Evolutionary conservation across 2,888 invertebrate species (phyloP).

Genomic region (Apocheima hispidaria): DNA sequence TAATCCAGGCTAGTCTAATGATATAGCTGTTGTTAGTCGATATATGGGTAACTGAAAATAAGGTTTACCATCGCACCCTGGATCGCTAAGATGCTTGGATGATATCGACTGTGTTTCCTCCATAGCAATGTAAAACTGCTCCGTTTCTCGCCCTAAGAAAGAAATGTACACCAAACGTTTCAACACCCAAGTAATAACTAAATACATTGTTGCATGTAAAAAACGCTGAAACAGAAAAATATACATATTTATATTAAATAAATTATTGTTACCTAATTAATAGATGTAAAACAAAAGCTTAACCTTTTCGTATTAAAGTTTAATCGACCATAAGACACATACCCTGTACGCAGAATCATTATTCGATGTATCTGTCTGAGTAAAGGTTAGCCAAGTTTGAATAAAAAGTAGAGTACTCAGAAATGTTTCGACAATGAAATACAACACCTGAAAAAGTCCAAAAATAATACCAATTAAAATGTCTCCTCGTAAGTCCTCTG

Average conservation of each 20-base stretch:
- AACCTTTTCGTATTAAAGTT: no score
- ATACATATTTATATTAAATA: not conserved
- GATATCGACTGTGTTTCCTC: not conserved
- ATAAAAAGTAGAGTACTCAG: conserved; percentile 10
- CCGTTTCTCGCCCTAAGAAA: not conserved
- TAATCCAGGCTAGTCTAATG: no score
- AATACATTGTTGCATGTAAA: not conserved
- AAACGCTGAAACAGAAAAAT: conserved; percentile 7
- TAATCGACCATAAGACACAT: no score
- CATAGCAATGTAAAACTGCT: conserved; percentile 8
- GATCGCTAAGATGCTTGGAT: not conserved
- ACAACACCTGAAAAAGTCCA: conserved; percentile 19
- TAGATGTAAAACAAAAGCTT: no score
- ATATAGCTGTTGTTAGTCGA: no score
- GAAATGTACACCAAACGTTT: not conserved
- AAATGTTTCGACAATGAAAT: conserved; percentile 13
- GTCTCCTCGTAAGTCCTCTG: no score
- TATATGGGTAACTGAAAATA: not conserved
- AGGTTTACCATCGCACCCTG: not conserved
- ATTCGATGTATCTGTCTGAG: not conserved
- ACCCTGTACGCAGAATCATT: conserved; percentile 6
- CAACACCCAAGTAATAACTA: not conserved
- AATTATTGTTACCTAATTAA: not conserved
- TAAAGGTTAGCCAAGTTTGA: conserved; percentile 9
- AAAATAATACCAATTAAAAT: no score